A percentile compares a stretch with the other conserved stretches of the same genome.
Conservation (phyloP, 2,113 vertebrate species). For the Ophiodon elongatus region DNA sequence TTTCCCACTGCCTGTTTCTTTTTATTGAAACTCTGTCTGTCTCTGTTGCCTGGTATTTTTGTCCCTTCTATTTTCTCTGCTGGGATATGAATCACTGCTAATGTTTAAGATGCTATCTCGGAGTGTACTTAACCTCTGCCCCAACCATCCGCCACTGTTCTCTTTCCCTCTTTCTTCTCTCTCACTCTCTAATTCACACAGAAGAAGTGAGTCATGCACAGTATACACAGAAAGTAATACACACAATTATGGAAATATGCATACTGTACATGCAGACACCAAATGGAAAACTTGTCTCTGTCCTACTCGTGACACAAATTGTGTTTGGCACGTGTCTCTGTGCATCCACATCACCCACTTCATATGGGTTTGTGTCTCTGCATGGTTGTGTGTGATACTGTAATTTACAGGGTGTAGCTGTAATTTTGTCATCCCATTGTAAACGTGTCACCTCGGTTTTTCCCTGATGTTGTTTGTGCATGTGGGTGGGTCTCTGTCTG, state of each 20-base stretch:
- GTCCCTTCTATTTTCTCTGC: neutral
- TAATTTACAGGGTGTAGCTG: conserved; percentile 23
- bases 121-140: conserved; percentile 26
- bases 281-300: neutral
- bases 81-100: conserved; percentile 20
- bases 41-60: neutral
- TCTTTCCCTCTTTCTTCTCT: neutral
- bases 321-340: neutral
- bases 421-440: conserved; percentile 26
- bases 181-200: neutral
- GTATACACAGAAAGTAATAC: neutral
- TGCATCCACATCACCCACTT: neutral
- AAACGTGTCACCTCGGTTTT: conserved; percentile 34
- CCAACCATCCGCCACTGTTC: neutral
- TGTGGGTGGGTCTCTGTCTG: conserved; percentile 10
- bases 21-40: neutral
- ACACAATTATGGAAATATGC: conserved; percentile 1
- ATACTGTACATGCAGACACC: neutral
- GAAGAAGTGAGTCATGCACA: conserved; percentile 13
- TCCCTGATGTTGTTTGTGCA: conserved; percentile 22
- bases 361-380: conserved; percentile 17
- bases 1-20: neutral
- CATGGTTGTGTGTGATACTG: conserved; percentile 4
- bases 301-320: conserved; percentile 1
- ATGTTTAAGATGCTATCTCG: conserved; percentile 3